Conservation (phyloP, 2,113 vertebrate genomes). For the Rafetus swinhoei region DNA sequence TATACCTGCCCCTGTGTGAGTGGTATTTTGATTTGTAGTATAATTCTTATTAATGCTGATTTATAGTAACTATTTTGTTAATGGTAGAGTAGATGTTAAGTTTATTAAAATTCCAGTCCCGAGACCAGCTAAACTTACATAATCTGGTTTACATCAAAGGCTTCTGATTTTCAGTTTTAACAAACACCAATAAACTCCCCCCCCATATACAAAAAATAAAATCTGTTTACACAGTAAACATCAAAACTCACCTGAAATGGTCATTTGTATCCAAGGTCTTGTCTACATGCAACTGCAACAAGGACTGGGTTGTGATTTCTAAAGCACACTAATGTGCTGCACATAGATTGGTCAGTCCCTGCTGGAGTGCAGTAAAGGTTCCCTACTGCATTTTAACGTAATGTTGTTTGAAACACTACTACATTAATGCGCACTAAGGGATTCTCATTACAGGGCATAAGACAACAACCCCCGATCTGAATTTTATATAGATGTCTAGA, state of each 20-base stretch:
- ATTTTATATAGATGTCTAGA: background rate
- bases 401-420: background rate
- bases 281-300: background rate
- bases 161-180: background rate
- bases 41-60: conserved; percentile 30
- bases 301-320: background rate
- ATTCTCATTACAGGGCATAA: background rate
- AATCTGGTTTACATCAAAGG: background rate
- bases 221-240: background rate
- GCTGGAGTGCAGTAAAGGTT: background rate
- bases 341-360: background rate
- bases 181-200: background rate
- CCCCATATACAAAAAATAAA: background rate
- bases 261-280: background rate
- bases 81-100: background rate
- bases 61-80: background rate
- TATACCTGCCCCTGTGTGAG: background rate
- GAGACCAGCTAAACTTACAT: background rate
- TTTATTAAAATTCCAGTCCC: background rate
- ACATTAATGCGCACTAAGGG: background rate
- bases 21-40: background rate
- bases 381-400: background rate
- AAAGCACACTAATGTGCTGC: background rate
- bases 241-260: background rate
- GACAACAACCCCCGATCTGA: no score